phyloP scores from a whole-genome alignment of 2,797 vertebrate species.

The Esox lucius region DNA sequence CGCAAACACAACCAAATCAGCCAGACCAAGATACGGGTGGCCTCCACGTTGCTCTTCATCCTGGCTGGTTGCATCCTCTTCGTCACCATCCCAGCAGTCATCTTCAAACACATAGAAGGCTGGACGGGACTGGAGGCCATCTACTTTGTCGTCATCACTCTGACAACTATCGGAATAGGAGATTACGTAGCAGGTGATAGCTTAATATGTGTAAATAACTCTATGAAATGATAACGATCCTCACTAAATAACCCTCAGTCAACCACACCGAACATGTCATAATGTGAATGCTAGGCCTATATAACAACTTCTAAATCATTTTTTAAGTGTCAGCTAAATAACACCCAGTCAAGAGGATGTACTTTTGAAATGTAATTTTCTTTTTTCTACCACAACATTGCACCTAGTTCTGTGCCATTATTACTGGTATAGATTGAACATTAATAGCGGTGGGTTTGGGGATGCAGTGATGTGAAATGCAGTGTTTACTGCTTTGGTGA shows the following conservation, averaged over 20 bases:
- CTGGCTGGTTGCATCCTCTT: slow-evolving; percentile 90
- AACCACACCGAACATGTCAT: no score
- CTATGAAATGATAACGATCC: not conserved
- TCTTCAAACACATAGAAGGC: slow-evolving; percentile 91
- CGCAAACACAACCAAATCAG: slow-evolving; percentile 90
- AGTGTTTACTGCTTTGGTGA: slow-evolving; percentile 18
- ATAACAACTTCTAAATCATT: no score
- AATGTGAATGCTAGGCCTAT: no score
- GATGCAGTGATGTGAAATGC: slow-evolving; percentile 8
- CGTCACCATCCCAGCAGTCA: slow-evolving; percentile 91
- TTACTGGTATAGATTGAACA: not conserved
- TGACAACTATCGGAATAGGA: slow-evolving; percentile 92
- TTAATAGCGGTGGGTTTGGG: not conserved
- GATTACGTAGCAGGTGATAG: slow-evolving; percentile 92
- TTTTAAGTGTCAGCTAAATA: not conserved
- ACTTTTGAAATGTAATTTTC: not conserved
- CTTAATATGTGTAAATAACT: not conserved
- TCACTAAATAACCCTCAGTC: not conserved
- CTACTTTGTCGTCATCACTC: slow-evolving; percentile 93
- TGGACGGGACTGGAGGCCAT: slow-evolving; percentile 92
- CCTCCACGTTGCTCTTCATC: slow-evolving; percentile 91
- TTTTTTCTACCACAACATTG: not conserved
- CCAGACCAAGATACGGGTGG: slow-evolving; percentile 93
- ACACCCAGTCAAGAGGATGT: not conserved
- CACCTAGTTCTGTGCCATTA: not conserved